Conservation (phyloP, 2,888 invertebrate species). For the Tuta absoluta region DNA sequence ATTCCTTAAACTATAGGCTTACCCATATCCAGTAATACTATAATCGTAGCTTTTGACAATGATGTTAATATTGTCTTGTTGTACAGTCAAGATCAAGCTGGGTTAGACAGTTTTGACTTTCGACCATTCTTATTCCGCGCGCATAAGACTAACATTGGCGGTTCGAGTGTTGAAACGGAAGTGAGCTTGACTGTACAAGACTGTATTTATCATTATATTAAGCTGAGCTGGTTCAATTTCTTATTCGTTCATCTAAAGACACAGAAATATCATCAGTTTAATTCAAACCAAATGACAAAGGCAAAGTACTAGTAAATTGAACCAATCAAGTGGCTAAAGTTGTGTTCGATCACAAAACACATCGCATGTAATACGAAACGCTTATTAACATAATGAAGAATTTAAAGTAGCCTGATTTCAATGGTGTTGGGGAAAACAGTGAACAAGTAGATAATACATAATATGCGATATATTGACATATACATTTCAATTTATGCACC, state of each 20-base stretch:
- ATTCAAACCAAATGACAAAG: not conserved
- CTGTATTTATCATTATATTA: too few relatives aligned
- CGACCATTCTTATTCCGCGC: too few relatives aligned
- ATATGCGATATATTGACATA: not conserved
- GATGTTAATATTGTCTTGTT: too few relatives aligned
- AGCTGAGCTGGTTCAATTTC: too few relatives aligned
- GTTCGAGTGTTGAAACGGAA: too few relatives aligned
- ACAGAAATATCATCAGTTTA: not conserved
- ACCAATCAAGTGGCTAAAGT: conserved; percentile 18
- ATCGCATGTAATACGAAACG: conserved; percentile 23
- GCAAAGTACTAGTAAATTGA: not conserved
- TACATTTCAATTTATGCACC: conserved; percentile 26
- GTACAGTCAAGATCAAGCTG: too few relatives aligned
- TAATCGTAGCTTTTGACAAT: too few relatives aligned
- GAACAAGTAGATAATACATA: not conserved
- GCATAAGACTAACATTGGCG: too few relatives aligned
- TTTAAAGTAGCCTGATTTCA: conserved; percentile 27
- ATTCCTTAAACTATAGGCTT: too few relatives aligned
- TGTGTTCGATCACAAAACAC: conserved; percentile 19
- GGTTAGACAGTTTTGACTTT: too few relatives aligned
- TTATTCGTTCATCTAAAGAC: not conserved
- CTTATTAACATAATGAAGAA: conserved; percentile 25
- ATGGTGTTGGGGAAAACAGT: conserved; percentile 29
- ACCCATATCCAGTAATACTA: too few relatives aligned
- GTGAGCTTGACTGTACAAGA: too few relatives aligned